Conservation (phyloP, 2,888 invertebrate genomes). For the Leptodirus hochenwartii region DNA sequence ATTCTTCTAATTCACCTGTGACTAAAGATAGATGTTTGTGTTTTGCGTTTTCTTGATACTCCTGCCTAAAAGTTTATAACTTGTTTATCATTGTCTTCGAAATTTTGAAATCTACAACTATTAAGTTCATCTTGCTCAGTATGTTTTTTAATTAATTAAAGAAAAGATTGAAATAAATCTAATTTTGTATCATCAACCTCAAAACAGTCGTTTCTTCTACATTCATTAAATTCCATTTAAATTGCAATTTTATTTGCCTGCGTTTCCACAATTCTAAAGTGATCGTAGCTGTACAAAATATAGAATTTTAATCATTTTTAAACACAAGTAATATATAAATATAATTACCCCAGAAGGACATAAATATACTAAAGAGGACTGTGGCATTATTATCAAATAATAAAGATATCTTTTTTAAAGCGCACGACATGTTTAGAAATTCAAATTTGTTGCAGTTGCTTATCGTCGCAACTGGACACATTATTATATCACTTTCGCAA, state of each 20-base stretch:
- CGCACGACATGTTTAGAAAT: slow-evolving; percentile 31
- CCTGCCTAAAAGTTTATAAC: too few relatives aligned
- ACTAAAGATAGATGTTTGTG: too few relatives aligned
- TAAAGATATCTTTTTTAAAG: slow-evolving; percentile 29
- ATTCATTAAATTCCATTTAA: slow-evolving; percentile 19
- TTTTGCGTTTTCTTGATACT: too few relatives aligned
- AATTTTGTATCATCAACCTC: too few relatives aligned
- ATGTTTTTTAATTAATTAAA: too few relatives aligned
- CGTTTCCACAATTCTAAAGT: slow-evolving; percentile 20
- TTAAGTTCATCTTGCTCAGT: too few relatives aligned
- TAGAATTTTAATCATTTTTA: slow-evolving; percentile 3
- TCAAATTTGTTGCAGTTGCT: slow-evolving; percentile 35
- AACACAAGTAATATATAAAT: background rate
- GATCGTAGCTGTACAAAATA: slow-evolving; percentile 10
- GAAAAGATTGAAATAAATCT: too few relatives aligned
- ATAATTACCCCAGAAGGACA: slow-evolving; percentile 23
- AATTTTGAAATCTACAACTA: too few relatives aligned
- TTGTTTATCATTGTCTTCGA: too few relatives aligned
- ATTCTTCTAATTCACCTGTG: too few relatives aligned
- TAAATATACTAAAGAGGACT: slow-evolving; percentile 19
- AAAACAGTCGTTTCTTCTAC: slow-evolving; percentile 7
- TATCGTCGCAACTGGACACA: too few relatives aligned
- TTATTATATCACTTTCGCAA: slow-evolving; percentile 21
- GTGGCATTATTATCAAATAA: slow-evolving; percentile 21
- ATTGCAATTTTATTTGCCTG: slow-evolving; percentile 16